Percentiles rank a stretch among this genome's conserved stretches.
Conservation (phyloP, 30 jellyfish, hydroid and myxozoan species). For the Phacellophora camtschatica region DNA sequence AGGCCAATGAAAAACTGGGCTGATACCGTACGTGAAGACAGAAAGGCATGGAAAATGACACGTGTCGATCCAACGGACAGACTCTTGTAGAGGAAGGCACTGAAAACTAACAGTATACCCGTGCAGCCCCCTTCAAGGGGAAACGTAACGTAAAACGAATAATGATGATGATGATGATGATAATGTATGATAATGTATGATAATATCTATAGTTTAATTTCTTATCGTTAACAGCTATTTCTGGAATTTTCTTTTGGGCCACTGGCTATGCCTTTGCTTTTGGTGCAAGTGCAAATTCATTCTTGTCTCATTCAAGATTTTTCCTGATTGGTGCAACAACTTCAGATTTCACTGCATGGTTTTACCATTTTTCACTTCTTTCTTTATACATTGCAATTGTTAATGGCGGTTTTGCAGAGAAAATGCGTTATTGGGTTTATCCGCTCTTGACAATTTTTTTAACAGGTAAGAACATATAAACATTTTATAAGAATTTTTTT, state of each 20-base stretch:
- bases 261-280: constrained; percentile 90
- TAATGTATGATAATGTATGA: too few relatives aligned
- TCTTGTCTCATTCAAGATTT: constrained; percentile 74
- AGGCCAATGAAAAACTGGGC: too few relatives aligned
- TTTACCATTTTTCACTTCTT: constrained; percentile 22
- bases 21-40: too few relatives aligned
- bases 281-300: constrained; percentile 56
- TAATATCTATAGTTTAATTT: too few relatives aligned
- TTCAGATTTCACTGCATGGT: constrained; percentile 42
- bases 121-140: too few relatives aligned
- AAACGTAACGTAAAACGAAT: too few relatives aligned
- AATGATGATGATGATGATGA: too few relatives aligned
- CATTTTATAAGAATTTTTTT: neutral
- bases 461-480: constrained; percentile 48
- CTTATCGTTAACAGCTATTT: constrained; percentile 68
- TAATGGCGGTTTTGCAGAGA: constrained; percentile 88
- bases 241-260: constrained; percentile 79
- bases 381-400: constrained; percentile 63
- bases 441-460: constrained; percentile 59
- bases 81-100: too few relatives aligned
- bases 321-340: constrained; percentile 79
- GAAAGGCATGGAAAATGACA: too few relatives aligned
- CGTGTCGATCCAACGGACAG: too few relatives aligned
- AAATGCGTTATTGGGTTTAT: constrained; percentile 79
- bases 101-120: too few relatives aligned